Conservation (phyloP, 2,888 invertebrate genomes). For the Arctia plantaginis region DNA sequence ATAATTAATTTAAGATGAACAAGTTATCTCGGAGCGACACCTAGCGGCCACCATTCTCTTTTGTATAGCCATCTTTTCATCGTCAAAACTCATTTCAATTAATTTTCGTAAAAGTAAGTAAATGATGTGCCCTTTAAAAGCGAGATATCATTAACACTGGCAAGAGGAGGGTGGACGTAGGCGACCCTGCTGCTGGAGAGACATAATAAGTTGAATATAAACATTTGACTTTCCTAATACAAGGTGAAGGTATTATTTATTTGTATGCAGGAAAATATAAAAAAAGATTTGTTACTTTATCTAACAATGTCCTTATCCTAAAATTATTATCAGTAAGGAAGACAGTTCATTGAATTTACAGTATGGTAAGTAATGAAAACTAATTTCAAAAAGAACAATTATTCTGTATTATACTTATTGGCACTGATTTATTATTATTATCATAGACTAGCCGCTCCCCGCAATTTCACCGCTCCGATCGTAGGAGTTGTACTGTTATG, state of each 20-base stretch:
- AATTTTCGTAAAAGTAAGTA: conserved; percentile 85
- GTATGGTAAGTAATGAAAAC: background rate
- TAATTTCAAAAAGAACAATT: background rate
- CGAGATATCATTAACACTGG: conserved; percentile 85
- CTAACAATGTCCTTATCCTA: background rate
- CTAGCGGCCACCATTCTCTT: conserved; percentile 81
- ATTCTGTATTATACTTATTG: background rate
- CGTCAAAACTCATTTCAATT: conserved; percentile 86
- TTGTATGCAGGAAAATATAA: background rate
- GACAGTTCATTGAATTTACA: background rate
- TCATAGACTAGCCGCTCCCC: too few species aligned
- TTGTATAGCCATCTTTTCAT: conserved; percentile 84
- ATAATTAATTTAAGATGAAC: conserved; percentile 84
- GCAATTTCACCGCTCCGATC: too few species aligned
- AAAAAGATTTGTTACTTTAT: background rate
- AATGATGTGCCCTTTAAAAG: conserved; percentile 85
- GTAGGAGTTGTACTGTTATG: too few species aligned
- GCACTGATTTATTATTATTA: background rate
- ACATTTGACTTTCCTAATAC: conserved; percentile 18
- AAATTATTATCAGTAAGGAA: background rate
- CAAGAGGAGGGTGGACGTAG: conserved; percentile 55
- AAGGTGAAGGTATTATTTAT: background rate
- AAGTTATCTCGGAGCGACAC: conserved; percentile 85
- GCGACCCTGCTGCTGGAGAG: conserved; percentile 28
- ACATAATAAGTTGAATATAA: conserved; percentile 25